Base-by-base conservation (phyloP, 2,797 vertebrate genomes). In the Sebastes diploproa region DNA sequence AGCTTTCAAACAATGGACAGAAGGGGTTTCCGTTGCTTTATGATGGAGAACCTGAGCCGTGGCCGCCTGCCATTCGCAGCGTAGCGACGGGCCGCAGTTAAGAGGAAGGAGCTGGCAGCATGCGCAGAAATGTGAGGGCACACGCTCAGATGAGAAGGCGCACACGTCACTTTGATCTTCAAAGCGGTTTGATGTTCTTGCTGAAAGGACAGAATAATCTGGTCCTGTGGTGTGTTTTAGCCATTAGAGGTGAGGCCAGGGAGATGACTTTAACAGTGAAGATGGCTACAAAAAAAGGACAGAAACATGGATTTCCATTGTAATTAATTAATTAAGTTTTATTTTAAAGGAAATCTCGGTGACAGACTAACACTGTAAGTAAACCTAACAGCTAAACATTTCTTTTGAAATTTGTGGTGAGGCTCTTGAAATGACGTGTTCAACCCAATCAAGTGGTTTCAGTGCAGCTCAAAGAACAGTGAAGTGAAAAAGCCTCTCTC, bases 1-100 rank as follows among this genome's bases (percentile, higher is more conserved):
- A 62, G 80, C 83, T 92, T 90, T 93, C 83, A 92, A 93, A 94
- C 92, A 95, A 91, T 81, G 61, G 83, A 81, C 82, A 90, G 84
- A 84, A 89, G 63, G 82, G 75, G 86, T 84, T 93, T 93, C 87
- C 84, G 83, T 81, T 89, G 88, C 87, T 90, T 91, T 89, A 89
- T 88, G 88, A 91, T 78, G 84, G 82, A 92, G 89, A 85, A 90
- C 89, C 89, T 80, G 83, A 90, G 84, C 73, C 30, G 27, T 88
- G 89, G 90, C 89, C 1, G 78, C 34, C 12, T 86, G 86, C 87
- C 77, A 80, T 84, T 70, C 68, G 18, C 82, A 75, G 70, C 42
- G 77, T 52, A 20, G 46, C 46, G 7, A 78, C 32, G 7, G 75
- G 72, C 69, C 13, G 56, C 75, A 77, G 89, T 83, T 74, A 85